These are phyloP conservation scores for Thalpophila matura DNA, from an alignment of 2,888 invertebrate genomes.

Conservation along the genomic window DNA sequence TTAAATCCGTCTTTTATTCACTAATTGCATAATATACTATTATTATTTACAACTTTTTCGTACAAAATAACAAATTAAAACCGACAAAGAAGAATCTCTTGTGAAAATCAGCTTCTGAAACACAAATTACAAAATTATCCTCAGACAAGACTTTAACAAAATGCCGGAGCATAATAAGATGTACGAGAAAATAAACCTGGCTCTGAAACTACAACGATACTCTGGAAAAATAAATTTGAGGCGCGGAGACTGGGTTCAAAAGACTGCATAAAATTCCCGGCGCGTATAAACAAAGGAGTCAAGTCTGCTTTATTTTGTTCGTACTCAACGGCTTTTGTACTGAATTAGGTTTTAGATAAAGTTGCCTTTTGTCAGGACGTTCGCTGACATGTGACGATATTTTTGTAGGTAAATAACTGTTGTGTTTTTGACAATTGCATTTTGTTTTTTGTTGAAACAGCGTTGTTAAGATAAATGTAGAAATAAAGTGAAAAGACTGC, in stretches of 20 bases:
- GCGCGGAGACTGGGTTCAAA: slow-evolving; percentile 64
- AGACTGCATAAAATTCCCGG: slow-evolving; percentile 71
- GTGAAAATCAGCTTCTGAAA: not conserved
- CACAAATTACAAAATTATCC: slow-evolving; percentile 29
- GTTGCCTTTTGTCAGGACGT: slow-evolving; percentile 26
- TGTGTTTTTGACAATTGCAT: not conserved
- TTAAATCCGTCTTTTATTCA: too few relatives aligned
- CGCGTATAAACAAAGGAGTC: slow-evolving; percentile 65
- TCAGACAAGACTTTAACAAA: slow-evolving; percentile 31
- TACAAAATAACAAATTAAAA: not conserved
- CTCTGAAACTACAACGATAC: slow-evolving; percentile 34
- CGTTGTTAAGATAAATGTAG: not conserved
- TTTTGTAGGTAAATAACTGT: slow-evolving; percentile 12
- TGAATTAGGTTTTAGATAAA: slow-evolving; percentile 57
- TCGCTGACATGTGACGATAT: slow-evolving; percentile 34
- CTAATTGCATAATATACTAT: too few relatives aligned
- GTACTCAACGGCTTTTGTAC: slow-evolving; percentile 52
- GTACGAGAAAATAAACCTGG: slow-evolving; percentile 42
- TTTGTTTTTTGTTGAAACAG: not conserved
- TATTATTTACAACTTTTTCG: too few relatives aligned
- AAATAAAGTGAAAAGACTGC: not conserved
- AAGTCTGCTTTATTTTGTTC: slow-evolving; percentile 61
- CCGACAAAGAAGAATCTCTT: not conserved
- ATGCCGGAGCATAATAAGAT: slow-evolving; percentile 36
- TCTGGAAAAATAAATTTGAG: slow-evolving; percentile 58